Evolutionary conservation across 2,797 vertebrate species (phyloP).

Genomic region (Gallirallus australis): DNA sequence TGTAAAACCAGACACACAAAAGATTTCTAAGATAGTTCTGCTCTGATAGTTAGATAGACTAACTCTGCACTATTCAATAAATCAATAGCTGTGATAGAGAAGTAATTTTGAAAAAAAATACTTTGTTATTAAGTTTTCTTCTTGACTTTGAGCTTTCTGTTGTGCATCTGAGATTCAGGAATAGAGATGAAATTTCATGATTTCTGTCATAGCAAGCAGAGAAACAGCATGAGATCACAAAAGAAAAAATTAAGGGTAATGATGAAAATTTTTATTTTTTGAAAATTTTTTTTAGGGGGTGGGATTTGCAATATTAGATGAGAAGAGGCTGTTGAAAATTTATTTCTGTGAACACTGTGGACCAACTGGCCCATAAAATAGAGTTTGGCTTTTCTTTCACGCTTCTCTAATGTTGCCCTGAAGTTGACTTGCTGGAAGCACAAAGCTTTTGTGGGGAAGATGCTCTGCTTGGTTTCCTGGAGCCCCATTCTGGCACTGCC

Average conservation of each 20-base stretch:
- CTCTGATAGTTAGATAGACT: neutral
- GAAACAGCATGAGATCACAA: neutral
- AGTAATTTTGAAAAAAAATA: neutral
- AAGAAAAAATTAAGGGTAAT: neutral
- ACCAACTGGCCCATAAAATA: fast-evolving
- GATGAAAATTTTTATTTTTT: neutral
- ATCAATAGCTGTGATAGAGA: neutral
- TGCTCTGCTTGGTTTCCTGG: fast-evolving
- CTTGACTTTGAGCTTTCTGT: neutral
- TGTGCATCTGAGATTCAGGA: neutral
- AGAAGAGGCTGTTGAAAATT: neutral
- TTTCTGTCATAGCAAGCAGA: neutral
- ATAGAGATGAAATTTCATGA: neutral
- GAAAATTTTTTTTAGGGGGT: too few species aligned
- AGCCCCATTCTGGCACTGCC: fast-evolving
- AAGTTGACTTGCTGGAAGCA: neutral
- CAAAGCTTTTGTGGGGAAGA: fast-evolving
- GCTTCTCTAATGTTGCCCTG: neutral
- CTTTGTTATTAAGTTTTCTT: neutral
- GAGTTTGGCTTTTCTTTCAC: neutral
- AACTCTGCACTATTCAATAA: neutral
- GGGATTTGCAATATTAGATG: neutral
- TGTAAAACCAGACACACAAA: neutral
- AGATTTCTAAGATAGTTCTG: neutral
- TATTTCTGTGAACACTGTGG: neutral